Evolutionary conservation across 35 echinoderm and acorn worm genomes (phyloP), one percentile per base, ranked within the genome.

Genomic region (Ophioderma brevispina): DNA sequence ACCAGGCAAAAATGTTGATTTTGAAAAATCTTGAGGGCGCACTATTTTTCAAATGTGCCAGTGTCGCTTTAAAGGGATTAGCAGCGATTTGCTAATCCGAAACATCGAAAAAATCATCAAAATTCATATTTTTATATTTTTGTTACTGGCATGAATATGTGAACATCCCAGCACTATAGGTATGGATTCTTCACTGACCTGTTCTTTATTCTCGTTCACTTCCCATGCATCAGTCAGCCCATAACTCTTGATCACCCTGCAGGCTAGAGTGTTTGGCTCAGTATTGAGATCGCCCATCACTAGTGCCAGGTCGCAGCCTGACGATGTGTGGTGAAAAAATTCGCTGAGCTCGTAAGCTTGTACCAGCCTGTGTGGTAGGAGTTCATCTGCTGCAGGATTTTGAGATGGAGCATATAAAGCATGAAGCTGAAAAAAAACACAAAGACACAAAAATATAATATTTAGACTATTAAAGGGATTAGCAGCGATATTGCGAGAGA

Each of bases 211-310:
- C 38, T 32, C 37, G 33, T 81, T 84, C n/a, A 50, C 81, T 46
- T 91, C 81, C 92, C 92, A 94, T 33, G 92, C 86, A 64, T 94
- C 92, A 31, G 31, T 77, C 13, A 94, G 41, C 15, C 81, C 75
- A 33, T 80, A 80, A 14, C 40, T 39, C 76, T 32, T 33, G 1
- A 76, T 82, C 35, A 94, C 64, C 46, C 78, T 76, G 31, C 63
- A 41, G 0, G 55, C 80, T 15, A 94, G 49, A 50, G 80, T 89
- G 64, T 42, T 38, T 36, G 80, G 38, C 52, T 94, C 92, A 3
- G 92, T 84, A 64, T 94, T 94, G 86, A 94, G 78, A 76, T 94
- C 92, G 19, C 92, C 92, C 33, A 64, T 79, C 8, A 94, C 92
- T 6, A 94, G 34, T n/a, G 40, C 81, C 25, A 94, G 37, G 37